Conservation (phyloP, 1,140 invertebrate species). For the Aphaenogaster floridana region DNA sequence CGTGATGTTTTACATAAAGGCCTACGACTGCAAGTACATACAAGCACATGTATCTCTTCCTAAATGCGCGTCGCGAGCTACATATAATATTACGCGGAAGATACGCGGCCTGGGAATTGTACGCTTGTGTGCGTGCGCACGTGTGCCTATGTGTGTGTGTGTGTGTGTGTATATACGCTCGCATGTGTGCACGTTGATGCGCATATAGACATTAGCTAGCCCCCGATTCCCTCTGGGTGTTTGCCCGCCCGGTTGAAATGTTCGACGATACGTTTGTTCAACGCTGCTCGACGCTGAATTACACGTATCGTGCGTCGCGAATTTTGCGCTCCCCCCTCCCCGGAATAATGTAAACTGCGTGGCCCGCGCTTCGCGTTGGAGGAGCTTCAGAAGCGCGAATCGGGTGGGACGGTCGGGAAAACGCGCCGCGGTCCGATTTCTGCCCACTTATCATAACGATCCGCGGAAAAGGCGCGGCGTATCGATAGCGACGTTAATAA, state of each 20-base stretch:
- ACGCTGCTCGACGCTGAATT: conserved; percentile 59
- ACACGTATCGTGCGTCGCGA: conserved; percentile 40
- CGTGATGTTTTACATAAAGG: neutral
- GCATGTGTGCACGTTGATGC: conserved; percentile 15
- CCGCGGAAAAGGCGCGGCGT: conserved; percentile 6
- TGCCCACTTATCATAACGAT: conserved; percentile 12
- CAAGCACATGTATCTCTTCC: conserved; percentile 11
- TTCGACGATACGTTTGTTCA: conserved; percentile 62
- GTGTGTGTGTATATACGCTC: neutral
- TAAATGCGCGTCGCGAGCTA: conserved; percentile 50
- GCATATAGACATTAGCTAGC: conserved; percentile 72
- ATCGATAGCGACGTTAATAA: conserved; percentile 48
- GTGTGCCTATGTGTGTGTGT: neutral
- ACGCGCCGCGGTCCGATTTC: neutral
- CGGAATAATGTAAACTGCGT: conserved; percentile 46
- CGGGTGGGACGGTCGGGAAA: neutral
- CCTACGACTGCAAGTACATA: neutral
- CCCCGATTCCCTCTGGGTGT: conserved; percentile 67
- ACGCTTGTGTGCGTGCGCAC: neutral
- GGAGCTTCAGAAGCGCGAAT: neutral
- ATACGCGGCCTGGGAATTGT: conserved; percentile 54
- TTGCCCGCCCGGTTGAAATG: conserved; percentile 70
- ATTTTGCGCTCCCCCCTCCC: neutral
- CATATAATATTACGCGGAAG: conserved; percentile 56
- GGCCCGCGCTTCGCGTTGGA: neutral